Conservation (phyloP, 2,888 invertebrate genomes). For the Eristalis tenax region DNA sequence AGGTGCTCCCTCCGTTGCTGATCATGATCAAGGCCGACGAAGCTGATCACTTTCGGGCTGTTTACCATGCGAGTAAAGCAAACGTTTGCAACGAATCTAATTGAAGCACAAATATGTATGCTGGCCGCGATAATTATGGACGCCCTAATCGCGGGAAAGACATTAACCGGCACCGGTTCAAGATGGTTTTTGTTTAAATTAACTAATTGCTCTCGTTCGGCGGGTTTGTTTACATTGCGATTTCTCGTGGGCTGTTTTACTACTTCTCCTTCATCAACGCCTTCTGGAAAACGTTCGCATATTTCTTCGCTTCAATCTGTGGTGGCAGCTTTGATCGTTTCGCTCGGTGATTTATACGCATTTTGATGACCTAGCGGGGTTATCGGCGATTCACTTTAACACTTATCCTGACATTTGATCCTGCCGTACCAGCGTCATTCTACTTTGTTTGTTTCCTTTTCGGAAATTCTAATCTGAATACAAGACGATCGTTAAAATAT, state of each 20-base stretch:
- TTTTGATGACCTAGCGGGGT: conserved; percentile 5
- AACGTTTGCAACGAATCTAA: background rate
- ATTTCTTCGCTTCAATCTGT: background rate
- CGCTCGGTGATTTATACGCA: conserved; percentile 8
- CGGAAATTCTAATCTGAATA: background rate
- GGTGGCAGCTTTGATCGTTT: background rate
- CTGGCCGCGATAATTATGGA: background rate
- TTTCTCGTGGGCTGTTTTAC: background rate
- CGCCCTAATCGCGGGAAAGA: background rate
- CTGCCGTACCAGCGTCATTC: conserved; percentile 14
- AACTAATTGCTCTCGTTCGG: background rate
- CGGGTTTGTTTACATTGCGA: background rate
- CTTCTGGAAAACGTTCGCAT: background rate
- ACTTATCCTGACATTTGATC: conserved; percentile 6
- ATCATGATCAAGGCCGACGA: background rate
- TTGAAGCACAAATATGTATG: background rate
- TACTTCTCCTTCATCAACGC: background rate
- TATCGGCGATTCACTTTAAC: conserved; percentile 24
- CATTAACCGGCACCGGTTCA: background rate
- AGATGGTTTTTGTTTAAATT: background rate
- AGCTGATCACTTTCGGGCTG: background rate
- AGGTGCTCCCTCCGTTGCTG: background rate
- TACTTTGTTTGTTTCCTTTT: background rate
- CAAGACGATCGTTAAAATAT: background rate
- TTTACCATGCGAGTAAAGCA: background rate